Evolutionary conservation across 2,113 vertebrate species (phyloP).

Genomic region (Trogon melanurus): DNA sequence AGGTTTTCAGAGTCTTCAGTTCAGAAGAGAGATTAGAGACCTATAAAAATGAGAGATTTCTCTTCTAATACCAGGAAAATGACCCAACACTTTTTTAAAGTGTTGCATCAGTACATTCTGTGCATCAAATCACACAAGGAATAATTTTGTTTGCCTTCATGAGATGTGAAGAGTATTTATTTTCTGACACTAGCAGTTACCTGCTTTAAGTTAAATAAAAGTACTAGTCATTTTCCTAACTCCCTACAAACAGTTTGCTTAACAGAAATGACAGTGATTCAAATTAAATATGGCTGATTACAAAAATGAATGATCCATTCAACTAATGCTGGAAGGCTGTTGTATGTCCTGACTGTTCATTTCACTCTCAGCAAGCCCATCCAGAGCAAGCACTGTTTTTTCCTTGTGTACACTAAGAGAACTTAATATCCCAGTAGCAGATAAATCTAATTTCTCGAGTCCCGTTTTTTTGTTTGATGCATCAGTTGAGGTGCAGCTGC

Average conservation of each 20-base stretch:
- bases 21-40: neutral
- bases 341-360: neutral
- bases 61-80: neutral
- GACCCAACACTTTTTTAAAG: neutral
- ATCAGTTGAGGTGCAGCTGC: neutral
- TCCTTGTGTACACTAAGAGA: neutral
- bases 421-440: neutral
- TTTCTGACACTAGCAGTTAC: neutral
- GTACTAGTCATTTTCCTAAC: neutral
- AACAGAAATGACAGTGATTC: neutral
- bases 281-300: neutral
- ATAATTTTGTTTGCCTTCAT: neutral
- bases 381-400: neutral
- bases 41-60: neutral
- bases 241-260: neutral
- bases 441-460: neutral
- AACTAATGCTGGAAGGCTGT: neutral
- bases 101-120: neutral
- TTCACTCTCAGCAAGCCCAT: neutral
- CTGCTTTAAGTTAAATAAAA: neutral
- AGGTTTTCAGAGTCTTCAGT: neutral
- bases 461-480: neutral
- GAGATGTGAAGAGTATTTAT: neutral
- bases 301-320: neutral
- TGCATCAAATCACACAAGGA: neutral